phyloP scores from a whole-genome alignment of 92 coral and sea anemone genomes.

The Palythoa grandiflora region DNA sequence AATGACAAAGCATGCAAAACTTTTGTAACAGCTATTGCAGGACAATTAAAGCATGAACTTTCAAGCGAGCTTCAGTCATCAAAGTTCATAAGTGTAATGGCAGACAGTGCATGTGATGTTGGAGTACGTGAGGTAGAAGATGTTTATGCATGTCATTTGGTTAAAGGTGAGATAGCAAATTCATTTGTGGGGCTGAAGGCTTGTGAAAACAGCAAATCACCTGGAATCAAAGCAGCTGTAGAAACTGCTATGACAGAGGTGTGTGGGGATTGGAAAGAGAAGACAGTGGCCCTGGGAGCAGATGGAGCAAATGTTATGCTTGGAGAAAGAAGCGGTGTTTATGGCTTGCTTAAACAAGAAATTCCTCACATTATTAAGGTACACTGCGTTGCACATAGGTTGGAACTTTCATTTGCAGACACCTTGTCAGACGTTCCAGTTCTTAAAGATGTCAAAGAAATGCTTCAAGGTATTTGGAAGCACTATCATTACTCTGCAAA shows the following conservation, averaged over 20 bases:
- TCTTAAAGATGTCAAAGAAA: conserved; percentile 55
- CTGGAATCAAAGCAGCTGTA: too few relatives aligned
- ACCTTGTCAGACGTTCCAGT: conserved; percentile 41
- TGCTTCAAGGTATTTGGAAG: conserved; percentile 62
- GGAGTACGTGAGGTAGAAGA: conserved; percentile 57
- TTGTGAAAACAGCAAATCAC: conserved; percentile 39
- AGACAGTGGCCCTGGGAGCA: conserved; percentile 59
- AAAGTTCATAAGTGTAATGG: conserved; percentile 54
- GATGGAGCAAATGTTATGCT: conserved; percentile 64
- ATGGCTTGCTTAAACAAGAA: conserved; percentile 51
- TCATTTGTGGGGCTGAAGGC: conserved; percentile 52
- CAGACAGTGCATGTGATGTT: conserved; percentile 58
- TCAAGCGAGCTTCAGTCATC: conserved; percentile 53
- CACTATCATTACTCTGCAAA: conserved; percentile 60
- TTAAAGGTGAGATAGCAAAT: conserved; percentile 55
- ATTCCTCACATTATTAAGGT: conserved; percentile 52
- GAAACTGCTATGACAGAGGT: conserved; percentile 52
- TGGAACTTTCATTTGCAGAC: conserved; percentile 64
- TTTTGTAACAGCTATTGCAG: conserved; percentile 43
- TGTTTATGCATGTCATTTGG: conserved; percentile 56
- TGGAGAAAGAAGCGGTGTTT: conserved; percentile 50
- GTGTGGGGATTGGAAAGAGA: conserved; percentile 54
- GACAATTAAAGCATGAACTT: conserved; percentile 48
- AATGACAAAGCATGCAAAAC: conserved; percentile 53
- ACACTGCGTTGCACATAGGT: conserved; percentile 57